These are phyloP conservation scores for Mesocentrotus franciscanus DNA, from an alignment of 53 echinoderm and acorn worm genomes.

Conservation along the genomic window DNA sequence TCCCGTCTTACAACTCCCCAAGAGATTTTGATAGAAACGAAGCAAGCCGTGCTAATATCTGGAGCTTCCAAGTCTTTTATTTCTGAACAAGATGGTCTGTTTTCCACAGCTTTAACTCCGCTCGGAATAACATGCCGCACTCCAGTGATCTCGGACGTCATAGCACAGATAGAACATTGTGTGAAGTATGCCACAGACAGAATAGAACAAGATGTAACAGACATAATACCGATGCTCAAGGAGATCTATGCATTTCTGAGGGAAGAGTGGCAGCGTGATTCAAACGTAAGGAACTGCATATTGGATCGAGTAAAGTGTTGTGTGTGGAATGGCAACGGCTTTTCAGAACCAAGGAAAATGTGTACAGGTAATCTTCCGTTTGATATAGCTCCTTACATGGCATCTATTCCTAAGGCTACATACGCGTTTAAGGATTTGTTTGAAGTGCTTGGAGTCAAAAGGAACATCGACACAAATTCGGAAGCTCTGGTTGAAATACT, in stretches of 20 bases:
- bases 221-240: conserved; percentile 2
- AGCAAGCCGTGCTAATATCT: neutral
- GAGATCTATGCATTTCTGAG: conserved; percentile 43
- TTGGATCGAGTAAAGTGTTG: conserved; percentile 3
- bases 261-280: neutral
- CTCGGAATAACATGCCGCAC: neutral
- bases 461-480: conserved; percentile 2
- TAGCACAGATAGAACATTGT: conserved; percentile 27
- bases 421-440: conserved; percentile 20
- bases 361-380: conserved; percentile 54
- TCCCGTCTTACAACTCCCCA: neutral
- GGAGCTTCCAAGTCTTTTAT: neutral
- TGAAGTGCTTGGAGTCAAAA: conserved; percentile 35
- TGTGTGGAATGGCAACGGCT: conserved; percentile 80
- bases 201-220: neutral
- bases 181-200: neutral
- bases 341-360: conserved; percentile 69
- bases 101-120: neutral
- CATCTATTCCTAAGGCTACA: conserved; percentile 36
- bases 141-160: neutral
- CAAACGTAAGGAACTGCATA: neutral
- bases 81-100: neutral
- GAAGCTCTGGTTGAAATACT: conserved; percentile 47
- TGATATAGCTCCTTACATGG: conserved; percentile 71
- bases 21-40: neutral